Percentiles rank a stretch among this genome's conserved stretches.
Conservation (phyloP, 2,113 vertebrate species). For the Laticauda colubrina region DNA sequence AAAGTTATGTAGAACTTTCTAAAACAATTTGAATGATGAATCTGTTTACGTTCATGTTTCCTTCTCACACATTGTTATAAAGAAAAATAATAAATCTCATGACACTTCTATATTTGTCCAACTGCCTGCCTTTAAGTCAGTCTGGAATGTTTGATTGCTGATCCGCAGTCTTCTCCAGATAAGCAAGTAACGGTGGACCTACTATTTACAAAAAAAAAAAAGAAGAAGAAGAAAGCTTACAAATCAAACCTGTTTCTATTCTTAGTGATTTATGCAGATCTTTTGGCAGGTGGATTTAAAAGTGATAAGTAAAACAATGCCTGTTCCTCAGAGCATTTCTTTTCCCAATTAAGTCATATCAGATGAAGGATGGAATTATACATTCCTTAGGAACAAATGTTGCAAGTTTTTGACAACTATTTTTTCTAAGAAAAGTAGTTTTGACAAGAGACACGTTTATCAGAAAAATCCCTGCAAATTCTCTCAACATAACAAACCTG, state of each 20-base stretch:
- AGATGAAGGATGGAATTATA: background rate
- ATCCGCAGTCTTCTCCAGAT: background rate
- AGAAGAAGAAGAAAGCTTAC: background rate
- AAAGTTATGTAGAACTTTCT: fast-evolving
- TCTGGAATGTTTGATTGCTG: background rate
- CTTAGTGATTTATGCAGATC: background rate
- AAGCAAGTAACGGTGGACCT: background rate
- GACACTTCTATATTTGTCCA: constrained; percentile 2
- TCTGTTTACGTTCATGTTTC: background rate
- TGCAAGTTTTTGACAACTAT: background rate
- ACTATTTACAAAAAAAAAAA: background rate
- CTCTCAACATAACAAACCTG: background rate
- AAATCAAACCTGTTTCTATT: background rate
- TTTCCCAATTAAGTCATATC: background rate
- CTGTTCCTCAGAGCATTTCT: background rate
- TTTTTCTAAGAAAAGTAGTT: background rate
- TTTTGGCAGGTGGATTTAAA: background rate
- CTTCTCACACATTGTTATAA: background rate
- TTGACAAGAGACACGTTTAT: background rate
- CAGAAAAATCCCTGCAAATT: background rate
- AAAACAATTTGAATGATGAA: constrained; percentile 2
- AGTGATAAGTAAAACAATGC: background rate
- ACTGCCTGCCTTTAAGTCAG: background rate
- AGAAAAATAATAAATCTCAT: background rate
- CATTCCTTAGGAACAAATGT: background rate